Conservation (phyloP, 2,888 invertebrate species). For the Noctua pronuba region DNA sequence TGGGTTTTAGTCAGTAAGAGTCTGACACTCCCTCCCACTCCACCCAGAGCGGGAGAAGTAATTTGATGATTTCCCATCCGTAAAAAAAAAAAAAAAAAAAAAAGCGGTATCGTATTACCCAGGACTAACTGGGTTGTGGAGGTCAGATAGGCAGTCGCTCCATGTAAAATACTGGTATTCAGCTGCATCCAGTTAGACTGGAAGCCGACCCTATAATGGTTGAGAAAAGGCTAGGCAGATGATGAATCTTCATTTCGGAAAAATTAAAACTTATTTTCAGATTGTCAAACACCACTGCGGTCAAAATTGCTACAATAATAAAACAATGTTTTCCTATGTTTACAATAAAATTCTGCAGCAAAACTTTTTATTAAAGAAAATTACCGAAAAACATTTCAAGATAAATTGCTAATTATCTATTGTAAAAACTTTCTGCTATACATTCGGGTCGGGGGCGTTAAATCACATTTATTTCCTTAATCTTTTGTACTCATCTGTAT, state of each 20-base stretch:
- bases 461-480: conserved; percentile 56
- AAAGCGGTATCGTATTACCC: too few relatives aligned
- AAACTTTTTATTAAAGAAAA: conserved; percentile 21
- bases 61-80: too few relatives aligned
- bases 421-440: conserved; percentile 50
- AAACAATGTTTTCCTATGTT: neutral
- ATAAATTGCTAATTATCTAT: conserved; percentile 56
- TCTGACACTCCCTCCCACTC: too few relatives aligned
- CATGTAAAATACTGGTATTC: too few relatives aligned
- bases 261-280: neutral
- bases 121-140: too few relatives aligned
- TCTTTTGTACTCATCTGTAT: conserved; percentile 57
- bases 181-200: too few relatives aligned
- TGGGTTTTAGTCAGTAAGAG: too few relatives aligned
- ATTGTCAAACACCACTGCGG: neutral
- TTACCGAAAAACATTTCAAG: conserved; percentile 24
- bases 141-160: too few relatives aligned
- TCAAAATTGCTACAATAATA: neutral
- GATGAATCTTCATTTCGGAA: neutral
- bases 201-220: too few relatives aligned
- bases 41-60: too few relatives aligned
- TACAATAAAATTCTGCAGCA: neutral
- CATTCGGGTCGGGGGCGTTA: conserved; percentile 47
- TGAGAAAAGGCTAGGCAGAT: too few relatives aligned
- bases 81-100: too few relatives aligned